phyloP scores from a whole-genome alignment of 2,113 vertebrate genomes.

The Neoarius graeffei region DNA sequence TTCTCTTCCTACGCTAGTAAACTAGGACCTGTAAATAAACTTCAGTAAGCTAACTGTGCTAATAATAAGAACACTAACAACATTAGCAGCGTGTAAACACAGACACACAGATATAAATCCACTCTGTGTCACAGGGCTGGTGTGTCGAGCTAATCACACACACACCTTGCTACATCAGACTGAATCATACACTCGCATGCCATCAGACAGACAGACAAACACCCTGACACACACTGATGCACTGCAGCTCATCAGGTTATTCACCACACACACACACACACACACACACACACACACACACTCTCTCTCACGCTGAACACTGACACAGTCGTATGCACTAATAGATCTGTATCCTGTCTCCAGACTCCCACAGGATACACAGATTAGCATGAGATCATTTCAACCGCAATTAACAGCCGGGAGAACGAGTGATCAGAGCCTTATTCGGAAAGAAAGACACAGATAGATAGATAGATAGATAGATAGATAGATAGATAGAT shows the following conservation, averaged over 20 bases:
- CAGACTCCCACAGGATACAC: slow-evolving; percentile 30
- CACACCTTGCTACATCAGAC: neutral
- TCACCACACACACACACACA: slow-evolving; percentile 6
- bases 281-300: slow-evolving; percentile 14
- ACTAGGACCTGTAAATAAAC: neutral
- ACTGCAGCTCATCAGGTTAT: neutral
- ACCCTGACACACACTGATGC: neutral
- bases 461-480: neutral
- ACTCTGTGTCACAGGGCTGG: neutral
- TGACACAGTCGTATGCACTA: neutral
- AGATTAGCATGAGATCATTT: slow-evolving; percentile 30
- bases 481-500: neutral
- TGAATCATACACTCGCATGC: slow-evolving; percentile 8
- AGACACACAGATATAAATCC: neutral
- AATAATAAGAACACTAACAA: neutral
- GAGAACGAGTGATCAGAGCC: neutral
- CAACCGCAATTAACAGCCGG: slow-evolving; percentile 15
- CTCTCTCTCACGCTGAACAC: neutral
- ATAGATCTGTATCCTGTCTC: slow-evolving; percentile 22
- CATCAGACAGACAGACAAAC: neutral
- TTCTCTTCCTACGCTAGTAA: neutral
- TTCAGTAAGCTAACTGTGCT: neutral
- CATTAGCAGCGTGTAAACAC: neutral
- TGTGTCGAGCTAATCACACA: neutral
- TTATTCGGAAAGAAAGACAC: neutral